A percentile compares a stretch with the other conserved stretches of the same genome.
Evolutionary conservation across 92 coral and sea anemone species (phyloP).

Genomic region (Bergia sp.): DNA sequence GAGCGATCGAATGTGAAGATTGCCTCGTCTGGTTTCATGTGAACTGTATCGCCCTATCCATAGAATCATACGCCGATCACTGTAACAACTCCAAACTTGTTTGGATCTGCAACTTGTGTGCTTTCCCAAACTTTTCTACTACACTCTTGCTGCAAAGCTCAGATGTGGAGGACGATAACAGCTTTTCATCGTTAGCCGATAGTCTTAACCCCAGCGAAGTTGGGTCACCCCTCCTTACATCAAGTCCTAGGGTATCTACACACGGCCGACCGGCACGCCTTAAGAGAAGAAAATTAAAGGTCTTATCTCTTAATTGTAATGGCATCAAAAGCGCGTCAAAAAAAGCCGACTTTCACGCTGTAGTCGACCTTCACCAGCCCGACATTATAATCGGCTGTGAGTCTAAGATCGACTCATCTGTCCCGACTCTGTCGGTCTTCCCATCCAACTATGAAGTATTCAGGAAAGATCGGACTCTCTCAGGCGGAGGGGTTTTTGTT

Average conservation of each 20-base stretch:
- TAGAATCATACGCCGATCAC: constrained; percentile 28
- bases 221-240: constrained; percentile 33
- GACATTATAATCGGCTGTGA: constrained; percentile 55
- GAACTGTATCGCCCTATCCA: constrained; percentile 26
- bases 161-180: constrained; percentile 20
- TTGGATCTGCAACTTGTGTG: constrained; percentile 31
- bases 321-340: constrained; percentile 49
- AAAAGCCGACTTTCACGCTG: constrained; percentile 44
- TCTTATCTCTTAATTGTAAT: constrained; percentile 47
- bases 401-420: too few species aligned
- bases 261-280: constrained; percentile 1
- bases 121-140: constrained; percentile 35
- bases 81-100: constrained; percentile 40
- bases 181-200: constrained; percentile 34
- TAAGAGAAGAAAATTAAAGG: constrained; percentile 26
- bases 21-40: constrained; percentile 28
- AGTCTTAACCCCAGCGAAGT: constrained; percentile 20
- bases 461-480: constrained; percentile 44
- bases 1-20: constrained; percentile 18
- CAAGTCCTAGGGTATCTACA: constrained; percentile 13
- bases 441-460: too few species aligned
- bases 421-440: too few species aligned
- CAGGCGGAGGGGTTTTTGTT: constrained; percentile 49
- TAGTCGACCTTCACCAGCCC: constrained; percentile 47
- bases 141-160: constrained; percentile 15